Evolutionary conservation across 2,113 vertebrate genomes (phyloP).

Genomic region (Gymnorhina tibicen): DNA sequence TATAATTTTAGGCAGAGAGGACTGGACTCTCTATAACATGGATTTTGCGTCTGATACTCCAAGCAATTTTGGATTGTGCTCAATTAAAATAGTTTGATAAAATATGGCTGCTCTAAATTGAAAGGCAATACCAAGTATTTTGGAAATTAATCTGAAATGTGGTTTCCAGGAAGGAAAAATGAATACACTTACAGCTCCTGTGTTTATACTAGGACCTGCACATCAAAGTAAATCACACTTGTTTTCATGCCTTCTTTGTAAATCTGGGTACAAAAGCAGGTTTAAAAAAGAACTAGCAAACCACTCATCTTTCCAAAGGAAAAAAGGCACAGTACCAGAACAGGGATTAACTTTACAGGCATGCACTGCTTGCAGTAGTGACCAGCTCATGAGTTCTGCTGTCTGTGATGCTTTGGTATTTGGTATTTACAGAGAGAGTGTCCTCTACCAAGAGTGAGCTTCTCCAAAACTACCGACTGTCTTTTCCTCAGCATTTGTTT

Average conservation of each 20-base stretch:
- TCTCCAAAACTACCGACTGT: not conserved
- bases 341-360: not conserved
- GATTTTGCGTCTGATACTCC: not conserved
- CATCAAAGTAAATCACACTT: not conserved
- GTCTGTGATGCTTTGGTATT: not conserved
- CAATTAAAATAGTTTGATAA: not conserved
- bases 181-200: fast-evolving
- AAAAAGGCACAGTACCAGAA: not conserved
- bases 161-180: not conserved
- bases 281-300: not conserved
- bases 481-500: not conserved
- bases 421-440: not conserved
- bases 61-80: not conserved
- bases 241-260: not conserved
- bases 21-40: not conserved
- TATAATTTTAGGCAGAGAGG: not conserved
- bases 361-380: not conserved
- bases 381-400: not conserved
- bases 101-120: not conserved
- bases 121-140: not conserved
- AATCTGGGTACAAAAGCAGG: not conserved
- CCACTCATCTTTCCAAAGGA: not conserved
- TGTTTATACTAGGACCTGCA: not conserved
- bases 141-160: not conserved
- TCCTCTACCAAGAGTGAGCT: not conserved